Evolutionary conservation across 2,888 invertebrate genomes (phyloP).

Genomic region (Meta bourneti): DNA sequence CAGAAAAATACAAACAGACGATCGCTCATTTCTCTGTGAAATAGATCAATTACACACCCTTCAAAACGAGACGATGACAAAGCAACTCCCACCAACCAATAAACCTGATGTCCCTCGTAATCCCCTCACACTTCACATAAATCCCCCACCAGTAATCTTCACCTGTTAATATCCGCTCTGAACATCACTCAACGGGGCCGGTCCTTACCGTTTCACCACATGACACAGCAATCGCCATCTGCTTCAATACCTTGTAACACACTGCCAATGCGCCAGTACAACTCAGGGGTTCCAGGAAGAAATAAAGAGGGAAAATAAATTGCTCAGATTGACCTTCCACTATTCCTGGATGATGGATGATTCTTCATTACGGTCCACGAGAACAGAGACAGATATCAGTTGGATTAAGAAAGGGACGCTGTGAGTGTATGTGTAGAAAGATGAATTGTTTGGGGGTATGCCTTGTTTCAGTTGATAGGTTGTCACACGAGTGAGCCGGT

Average conservation of each 20-base stretch:
- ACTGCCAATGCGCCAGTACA: constrained; percentile 35
- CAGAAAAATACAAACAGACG: too few species aligned
- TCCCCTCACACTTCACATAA: background rate
- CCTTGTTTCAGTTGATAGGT: constrained; percentile 13
- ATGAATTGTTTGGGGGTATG: constrained; percentile 24
- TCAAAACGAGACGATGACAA: too few species aligned
- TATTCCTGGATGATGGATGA: constrained; percentile 57
- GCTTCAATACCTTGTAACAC: constrained; percentile 48
- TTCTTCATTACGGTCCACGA: constrained; percentile 42
- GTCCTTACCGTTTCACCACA: too few species aligned
- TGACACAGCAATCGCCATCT: constrained; percentile 28
- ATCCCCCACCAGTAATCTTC: background rate
- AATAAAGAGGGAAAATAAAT: background rate
- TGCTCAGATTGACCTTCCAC: constrained; percentile 47
- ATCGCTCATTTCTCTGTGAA: too few species aligned
- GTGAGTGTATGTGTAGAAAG: constrained; percentile 7
- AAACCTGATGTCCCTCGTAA: background rate
- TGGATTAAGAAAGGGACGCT: constrained; percentile 26
- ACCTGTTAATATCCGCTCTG: constrained; percentile 16
- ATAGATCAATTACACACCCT: too few species aligned
- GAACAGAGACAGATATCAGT: constrained; percentile 40
- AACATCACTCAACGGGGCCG: background rate
- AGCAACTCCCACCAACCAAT: background rate
- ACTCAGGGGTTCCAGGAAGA: background rate
- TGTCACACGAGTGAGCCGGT: constrained; percentile 24